phyloP scores from a whole-genome alignment of 2,113 vertebrate genomes.

The Alosa alosa region DNA sequence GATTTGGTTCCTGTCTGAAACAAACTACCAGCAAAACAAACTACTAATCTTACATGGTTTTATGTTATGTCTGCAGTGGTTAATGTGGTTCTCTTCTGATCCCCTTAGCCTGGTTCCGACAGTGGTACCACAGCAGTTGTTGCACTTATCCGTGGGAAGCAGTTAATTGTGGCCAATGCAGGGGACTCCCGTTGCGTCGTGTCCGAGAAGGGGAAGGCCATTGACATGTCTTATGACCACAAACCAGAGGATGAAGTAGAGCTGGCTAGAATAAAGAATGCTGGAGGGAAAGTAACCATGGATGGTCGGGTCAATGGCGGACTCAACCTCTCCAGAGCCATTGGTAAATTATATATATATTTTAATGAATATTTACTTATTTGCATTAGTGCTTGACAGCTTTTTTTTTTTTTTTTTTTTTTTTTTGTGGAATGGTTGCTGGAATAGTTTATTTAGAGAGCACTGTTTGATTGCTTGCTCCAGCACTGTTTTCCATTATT shows the following conservation, averaged over 20 bases:
- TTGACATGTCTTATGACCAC: conserved; percentile 98
- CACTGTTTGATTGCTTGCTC: too few relatives aligned
- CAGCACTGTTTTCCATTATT: too few relatives aligned
- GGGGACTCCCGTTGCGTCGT: conserved; percentile 97
- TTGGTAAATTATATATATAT: conserved; percentile 71
- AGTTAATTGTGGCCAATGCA: conserved; percentile 95
- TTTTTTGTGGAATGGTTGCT: not conserved
- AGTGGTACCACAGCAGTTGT: conserved; percentile 96
- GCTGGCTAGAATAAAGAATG: conserved; percentile 92
- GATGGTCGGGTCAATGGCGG: conserved; percentile 95
- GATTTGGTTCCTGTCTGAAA: not conserved
- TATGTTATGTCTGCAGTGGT: not conserved
- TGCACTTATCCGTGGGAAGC: conserved; percentile 91
- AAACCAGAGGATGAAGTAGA: conserved; percentile 97
- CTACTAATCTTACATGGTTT: not conserved
- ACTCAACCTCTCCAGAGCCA: conserved; percentile 94
- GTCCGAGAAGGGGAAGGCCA: conserved; percentile 86
- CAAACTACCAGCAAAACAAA: not conserved
- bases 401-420: not conserved
- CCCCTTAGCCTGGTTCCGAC: conserved; percentile 88
- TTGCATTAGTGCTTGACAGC: too few relatives aligned
- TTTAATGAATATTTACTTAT: not conserved
- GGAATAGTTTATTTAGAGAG: too few relatives aligned
- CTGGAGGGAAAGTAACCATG: conserved; percentile 97
- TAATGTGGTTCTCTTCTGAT: not conserved